Evolutionary conservation across 2,797 vertebrate genomes (phyloP).

Genomic region (Lates japonicus): DNA sequence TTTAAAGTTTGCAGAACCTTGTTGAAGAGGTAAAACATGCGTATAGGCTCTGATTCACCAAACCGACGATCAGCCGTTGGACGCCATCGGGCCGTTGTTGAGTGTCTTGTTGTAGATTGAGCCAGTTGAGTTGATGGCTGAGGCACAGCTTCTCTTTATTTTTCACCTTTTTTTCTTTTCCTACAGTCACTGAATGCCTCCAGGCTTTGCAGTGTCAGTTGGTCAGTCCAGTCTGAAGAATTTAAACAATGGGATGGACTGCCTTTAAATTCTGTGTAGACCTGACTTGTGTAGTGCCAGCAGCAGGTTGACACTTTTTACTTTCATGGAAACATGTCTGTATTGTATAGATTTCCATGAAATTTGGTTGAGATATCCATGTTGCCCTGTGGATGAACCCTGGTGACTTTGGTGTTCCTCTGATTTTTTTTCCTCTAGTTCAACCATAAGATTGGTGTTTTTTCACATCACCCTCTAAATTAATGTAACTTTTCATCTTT

Average conservation of each 20-base stretch:
- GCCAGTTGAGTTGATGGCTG: neutral
- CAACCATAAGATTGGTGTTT: neutral
- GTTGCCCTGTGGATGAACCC: neutral
- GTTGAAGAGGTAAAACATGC: neutral
- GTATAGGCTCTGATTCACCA: neutral
- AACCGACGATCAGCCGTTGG: neutral
- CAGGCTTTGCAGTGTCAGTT: neutral
- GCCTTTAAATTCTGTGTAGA: neutral
- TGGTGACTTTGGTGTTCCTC: neutral
- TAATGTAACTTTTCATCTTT: neutral
- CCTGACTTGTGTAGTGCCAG: too few relatives aligned
- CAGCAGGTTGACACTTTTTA: neutral
- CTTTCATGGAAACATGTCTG: too few relatives aligned
- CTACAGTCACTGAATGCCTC: neutral
- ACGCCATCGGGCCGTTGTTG: neutral
- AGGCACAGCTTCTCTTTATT: neutral
- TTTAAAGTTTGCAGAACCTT: neutral
- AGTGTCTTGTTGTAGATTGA: neutral
- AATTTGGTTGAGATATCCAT: neutral
- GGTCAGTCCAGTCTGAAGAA: too few relatives aligned
- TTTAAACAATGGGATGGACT: neutral
- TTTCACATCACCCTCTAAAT: neutral
- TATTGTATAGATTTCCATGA: too few relatives aligned
- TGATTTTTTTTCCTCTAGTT: too few relatives aligned
- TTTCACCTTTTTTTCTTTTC: neutral